Conservation (phyloP, 1,140 invertebrate species). For the Aphelinus atriplicis region DNA sequence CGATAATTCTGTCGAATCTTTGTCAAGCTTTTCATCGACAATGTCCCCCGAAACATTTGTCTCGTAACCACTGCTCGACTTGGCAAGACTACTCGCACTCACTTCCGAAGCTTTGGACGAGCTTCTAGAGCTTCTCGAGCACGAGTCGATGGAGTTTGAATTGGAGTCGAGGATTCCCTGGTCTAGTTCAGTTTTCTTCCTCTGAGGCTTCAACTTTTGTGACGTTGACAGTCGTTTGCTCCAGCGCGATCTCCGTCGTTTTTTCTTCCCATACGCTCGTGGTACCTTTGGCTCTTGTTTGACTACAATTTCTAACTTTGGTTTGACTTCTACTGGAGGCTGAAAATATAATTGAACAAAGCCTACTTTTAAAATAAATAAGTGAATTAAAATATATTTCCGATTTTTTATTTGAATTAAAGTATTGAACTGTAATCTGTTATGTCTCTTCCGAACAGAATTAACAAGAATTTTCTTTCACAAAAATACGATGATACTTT, state of each 20-base stretch:
- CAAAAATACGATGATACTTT: too few relatives aligned
- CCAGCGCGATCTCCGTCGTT: constrained; percentile 49
- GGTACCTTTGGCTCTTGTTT: constrained; percentile 9
- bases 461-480: too few relatives aligned
- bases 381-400: too few relatives aligned
- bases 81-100: constrained; percentile 14
- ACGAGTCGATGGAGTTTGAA: constrained; percentile 28
- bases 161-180: constrained; percentile 7
- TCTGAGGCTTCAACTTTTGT: background rate
- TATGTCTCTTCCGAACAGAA: too few relatives aligned
- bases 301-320: constrained; percentile 19
- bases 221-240: constrained; percentile 44
- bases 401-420: too few relatives aligned
- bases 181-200: background rate
- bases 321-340: constrained; percentile 38
- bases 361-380: background rate
- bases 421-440: too few relatives aligned
- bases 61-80: constrained; percentile 46
- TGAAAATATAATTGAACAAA: constrained; percentile 22
- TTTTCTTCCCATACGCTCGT: constrained; percentile 19
- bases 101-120: constrained; percentile 26
- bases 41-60: constrained; percentile 36
- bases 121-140: background rate
- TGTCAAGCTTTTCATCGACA: constrained; percentile 1
- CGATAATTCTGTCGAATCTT: background rate